Evolutionary conservation across 2,113 vertebrate genomes (phyloP), one percentile per base, ranked within the genome.

Genomic region (Ifrita kowaldi): DNA sequence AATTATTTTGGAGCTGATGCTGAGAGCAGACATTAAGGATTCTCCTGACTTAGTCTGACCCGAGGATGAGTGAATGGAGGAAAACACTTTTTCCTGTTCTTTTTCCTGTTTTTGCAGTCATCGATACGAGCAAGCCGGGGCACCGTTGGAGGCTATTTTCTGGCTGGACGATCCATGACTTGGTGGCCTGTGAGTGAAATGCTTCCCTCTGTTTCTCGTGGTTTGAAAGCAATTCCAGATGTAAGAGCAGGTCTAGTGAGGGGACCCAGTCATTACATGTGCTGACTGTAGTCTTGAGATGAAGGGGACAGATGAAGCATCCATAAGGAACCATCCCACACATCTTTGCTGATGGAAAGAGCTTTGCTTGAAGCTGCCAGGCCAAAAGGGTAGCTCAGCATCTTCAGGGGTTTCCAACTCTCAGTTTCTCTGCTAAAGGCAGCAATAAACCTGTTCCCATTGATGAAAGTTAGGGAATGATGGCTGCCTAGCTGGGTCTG

Each of bases 171-270:
- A 94, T 98, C 99, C 67, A 99, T 99, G 99, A 98, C 98, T 23
- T 99, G 99, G 99, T 99, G 98, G 98, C 99, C 99, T 64, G 99
- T 99, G 87, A 99, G 99, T 99, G 81, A 69, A 64, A 76, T 20
- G 17, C 35, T 39, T 69, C 15, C 22, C 18, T 42, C 24, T 85
- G 13, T 95, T 81, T 52, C 24, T 84, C 8, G 3, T 13, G 39
- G 21, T 67, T 87, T 3, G 2, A 84, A 81, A 84, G 24, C 47
- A 57, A 32, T 59, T 67, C 55, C 69, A 69, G 42, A 14, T 39
- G 7, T 64, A 33, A 77, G 35, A 22, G 42, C 63, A 67, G 39
- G 32, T 41, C 37, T 87, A 30, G 37, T 19, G 26, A 55, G 39
- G 42, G 8, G 6, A 39, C 20, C 3, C 19, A 24, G 16, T 14